Percentiles rank a stretch among this genome's conserved stretches.
Evolutionary conservation across 53 echinoderm and acorn worm genomes (phyloP).

Genomic region (Luidia sarsii): DNA sequence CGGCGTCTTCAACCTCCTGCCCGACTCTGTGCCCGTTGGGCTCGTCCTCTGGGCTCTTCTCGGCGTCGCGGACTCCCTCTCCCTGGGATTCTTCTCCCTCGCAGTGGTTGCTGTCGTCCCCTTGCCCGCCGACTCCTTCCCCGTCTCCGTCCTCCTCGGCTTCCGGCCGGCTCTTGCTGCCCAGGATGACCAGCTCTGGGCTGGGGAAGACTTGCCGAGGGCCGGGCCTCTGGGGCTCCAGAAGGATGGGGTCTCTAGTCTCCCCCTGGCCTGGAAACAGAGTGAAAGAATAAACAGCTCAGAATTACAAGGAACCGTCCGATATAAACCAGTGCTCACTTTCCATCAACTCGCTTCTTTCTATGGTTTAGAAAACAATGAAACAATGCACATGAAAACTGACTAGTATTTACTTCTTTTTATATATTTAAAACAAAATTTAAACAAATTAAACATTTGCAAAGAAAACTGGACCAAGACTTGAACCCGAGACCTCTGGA

Average conservation of each 20-base stretch:
- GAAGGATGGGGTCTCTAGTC: neutral
- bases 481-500: too few species aligned
- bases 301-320: too few species aligned
- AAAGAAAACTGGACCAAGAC: too few species aligned
- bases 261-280: neutral
- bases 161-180: neutral
- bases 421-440: too few species aligned
- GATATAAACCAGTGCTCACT: too few species aligned
- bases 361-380: too few species aligned
- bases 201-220: neutral
- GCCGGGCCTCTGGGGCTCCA: conserved; percentile 6
- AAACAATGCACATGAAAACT: too few species aligned
- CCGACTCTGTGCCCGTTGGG: neutral
- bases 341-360: too few species aligned
- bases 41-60: conserved; percentile 8
- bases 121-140: conserved; percentile 19
- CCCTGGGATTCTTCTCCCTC: neutral
- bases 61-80: neutral
- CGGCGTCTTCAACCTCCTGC: conserved; percentile 36
- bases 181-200: conserved; percentile 34
- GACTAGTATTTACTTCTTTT: too few species aligned
- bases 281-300: too few species aligned
- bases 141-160: neutral
- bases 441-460: too few species aligned
- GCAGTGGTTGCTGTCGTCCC: conserved; percentile 7